A percentile compares a stretch with the other conserved stretches of the same genome.
These are phyloP conservation scores for Poecilia latipinna DNA, from an alignment of 2,113 vertebrate species.

Conservation along the genomic window DNA sequence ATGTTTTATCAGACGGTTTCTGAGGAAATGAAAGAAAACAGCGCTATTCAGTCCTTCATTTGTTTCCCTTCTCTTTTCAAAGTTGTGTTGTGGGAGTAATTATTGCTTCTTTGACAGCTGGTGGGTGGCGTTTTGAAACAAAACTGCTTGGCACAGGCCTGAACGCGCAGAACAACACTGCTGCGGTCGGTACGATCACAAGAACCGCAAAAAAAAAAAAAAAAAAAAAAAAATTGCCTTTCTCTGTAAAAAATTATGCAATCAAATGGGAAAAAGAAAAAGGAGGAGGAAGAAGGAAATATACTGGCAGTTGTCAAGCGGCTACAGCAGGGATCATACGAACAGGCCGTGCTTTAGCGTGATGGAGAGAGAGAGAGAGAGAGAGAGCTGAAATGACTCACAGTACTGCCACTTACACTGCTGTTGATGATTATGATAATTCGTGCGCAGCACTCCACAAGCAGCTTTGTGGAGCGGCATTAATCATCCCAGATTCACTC, in stretches of 20 bases:
- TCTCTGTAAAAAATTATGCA: conserved; percentile 59
- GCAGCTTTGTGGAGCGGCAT: conserved; percentile 64
- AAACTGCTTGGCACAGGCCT: conserved; percentile 44
- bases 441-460: conserved; percentile 63
- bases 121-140: conserved; percentile 66
- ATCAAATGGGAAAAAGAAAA: conserved; percentile 13
- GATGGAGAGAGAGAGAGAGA: conserved; percentile 32
- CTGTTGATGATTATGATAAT: conserved; percentile 77
- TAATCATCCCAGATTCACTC: conserved; percentile 71
- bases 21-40: not conserved
- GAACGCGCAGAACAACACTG: conserved; percentile 45
- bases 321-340: conserved; percentile 63
- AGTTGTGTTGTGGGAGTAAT: conserved; percentile 58
- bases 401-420: conserved; percentile 69
- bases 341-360: conserved; percentile 49
- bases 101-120: conserved; percentile 48
- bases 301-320: conserved; percentile 52
- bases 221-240: conserved; percentile 27
- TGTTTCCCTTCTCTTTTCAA: conserved; percentile 29
- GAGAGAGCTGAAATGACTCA: conserved; percentile 69
- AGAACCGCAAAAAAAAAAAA: not conserved
- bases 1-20: not conserved
- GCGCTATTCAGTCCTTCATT: conserved; percentile 18
- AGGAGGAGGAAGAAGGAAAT: not conserved
- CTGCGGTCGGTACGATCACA: conserved; percentile 36